Base-by-base conservation (phyloP, 2,797 vertebrate species). In the Peromyscus aztecus region DNA sequence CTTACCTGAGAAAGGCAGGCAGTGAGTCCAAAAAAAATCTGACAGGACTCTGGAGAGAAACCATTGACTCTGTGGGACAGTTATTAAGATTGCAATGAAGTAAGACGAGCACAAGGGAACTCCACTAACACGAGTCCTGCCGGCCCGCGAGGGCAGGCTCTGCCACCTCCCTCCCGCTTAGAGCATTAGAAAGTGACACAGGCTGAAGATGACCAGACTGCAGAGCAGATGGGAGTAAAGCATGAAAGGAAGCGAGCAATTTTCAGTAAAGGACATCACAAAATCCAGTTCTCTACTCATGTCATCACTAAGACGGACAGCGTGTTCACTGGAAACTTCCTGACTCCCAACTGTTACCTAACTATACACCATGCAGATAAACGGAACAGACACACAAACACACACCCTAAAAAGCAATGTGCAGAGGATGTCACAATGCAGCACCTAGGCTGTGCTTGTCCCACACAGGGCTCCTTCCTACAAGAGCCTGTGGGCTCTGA, bases 41-140 rank as follows among this genome's bases (percentile, higher is more conserved):
- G 99, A 87, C 99, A 99, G 0, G 99, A 99, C 96, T 99, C 99
- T 87, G 99, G 99, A 90, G 99, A 99, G 98, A 99, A 99, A n/a
- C 99, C 99, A 84, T 99, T 99, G 16, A 99, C 99, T 93, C 99
- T 99, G 99, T 91, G 91, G 95, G 65, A 91, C 57, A 21, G 34
- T 65, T 46, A 98, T 99, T 98, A 99, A 98, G 98, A 98, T 91
- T 88, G 96, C 86, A 98, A 98, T 80, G 91, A 52, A 46, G 94
- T 59, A 63, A 67, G 83, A 88, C 40, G 14, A 46, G 86, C 0
- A 59, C 86, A 23, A 43, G 17, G 83, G 65, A 3, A 13, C 31
- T 34, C 59, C 34, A 23, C 87, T n/a, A n/a, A 52, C 57, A 91
- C 9, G 40, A n/a, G 49, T 10, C 61, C 80, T 2, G 10, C 14